Conservation (phyloP, 1,140 invertebrate genomes). For the Diprion similis region DNA sequence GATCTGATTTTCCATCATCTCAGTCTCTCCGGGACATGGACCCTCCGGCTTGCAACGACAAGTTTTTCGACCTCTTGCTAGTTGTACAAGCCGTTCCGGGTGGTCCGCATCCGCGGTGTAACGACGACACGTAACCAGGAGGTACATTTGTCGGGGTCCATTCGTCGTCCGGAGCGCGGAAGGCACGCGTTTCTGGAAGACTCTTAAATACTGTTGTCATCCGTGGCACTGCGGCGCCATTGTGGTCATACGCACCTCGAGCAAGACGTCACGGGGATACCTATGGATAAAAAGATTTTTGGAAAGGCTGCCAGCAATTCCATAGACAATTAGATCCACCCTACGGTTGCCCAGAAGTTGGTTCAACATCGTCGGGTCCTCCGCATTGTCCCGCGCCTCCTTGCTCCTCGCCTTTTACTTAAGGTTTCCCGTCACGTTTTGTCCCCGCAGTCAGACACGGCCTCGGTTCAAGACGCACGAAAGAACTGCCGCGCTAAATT, state of each 20-base stretch:
- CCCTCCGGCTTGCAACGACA: too few relatives aligned
- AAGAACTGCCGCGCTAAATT: slow-evolving; percentile 23
- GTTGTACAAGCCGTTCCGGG: background rate
- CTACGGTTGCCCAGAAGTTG: slow-evolving; percentile 47
- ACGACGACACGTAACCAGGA: too few relatives aligned
- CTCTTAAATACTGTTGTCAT: background rate
- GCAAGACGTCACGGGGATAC: slow-evolving; percentile 36
- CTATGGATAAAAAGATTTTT: slow-evolving; percentile 22
- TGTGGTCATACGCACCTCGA: slow-evolving; percentile 23
- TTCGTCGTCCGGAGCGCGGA: slow-evolving; percentile 25
- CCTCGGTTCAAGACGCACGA: background rate
- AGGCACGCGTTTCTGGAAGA: slow-evolving; percentile 10
- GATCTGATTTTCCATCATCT: too few relatives aligned
- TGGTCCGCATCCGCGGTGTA: background rate
- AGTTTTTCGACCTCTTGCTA: too few relatives aligned
- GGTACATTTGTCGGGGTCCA: slow-evolving; percentile 18
- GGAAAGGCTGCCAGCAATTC: slow-evolving; percentile 24
- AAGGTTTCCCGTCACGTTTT: background rate
- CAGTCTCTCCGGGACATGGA: too few relatives aligned
- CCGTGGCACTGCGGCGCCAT: background rate
- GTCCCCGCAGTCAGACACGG: background rate
- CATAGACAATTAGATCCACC: slow-evolving; percentile 50
- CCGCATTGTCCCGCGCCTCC: slow-evolving; percentile 29
- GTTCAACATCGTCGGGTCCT: slow-evolving; percentile 39
- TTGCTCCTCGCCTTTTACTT: background rate